A percentile compares a stretch with the other conserved stretches of the same genome.
Conservation (phyloP, 2,888 invertebrate species). For the Cryptus armator region DNA sequence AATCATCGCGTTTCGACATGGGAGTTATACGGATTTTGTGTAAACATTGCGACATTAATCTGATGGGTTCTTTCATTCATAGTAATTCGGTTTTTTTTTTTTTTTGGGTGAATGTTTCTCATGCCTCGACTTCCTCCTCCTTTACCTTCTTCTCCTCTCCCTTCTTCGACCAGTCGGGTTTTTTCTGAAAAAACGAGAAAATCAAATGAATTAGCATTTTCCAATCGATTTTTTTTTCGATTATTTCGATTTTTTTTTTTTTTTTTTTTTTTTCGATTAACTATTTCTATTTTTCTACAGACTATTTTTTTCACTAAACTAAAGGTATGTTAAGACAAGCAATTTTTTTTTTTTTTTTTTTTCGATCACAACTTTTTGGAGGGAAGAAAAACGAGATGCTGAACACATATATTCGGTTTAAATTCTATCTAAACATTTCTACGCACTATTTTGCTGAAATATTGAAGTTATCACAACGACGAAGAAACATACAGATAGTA, state of each 20-base stretch:
- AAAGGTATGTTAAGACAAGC: slow-evolving; percentile 43
- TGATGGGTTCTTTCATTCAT: slow-evolving; percentile 45
- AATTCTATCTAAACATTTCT: slow-evolving; percentile 19
- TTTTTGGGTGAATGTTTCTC: slow-evolving; percentile 71
- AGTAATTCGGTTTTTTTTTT: slow-evolving; percentile 32
- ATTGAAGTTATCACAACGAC: slow-evolving; percentile 2
- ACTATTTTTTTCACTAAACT: slow-evolving; percentile 24
- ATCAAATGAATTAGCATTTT: slow-evolving; percentile 53
- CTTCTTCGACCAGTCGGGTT: slow-evolving; percentile 98
- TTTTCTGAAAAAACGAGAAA: slow-evolving; percentile 90
- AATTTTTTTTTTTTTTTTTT: slow-evolving; percentile 30
- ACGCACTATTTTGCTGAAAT: background rate
- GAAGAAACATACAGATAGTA: background rate
- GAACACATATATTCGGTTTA: slow-evolving; percentile 16
- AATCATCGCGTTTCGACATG: slow-evolving; percentile 21
- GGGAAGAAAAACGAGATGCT: slow-evolving; percentile 31
- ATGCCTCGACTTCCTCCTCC: slow-evolving; percentile 95
- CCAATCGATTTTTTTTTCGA: background rate
- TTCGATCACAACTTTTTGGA: slow-evolving; percentile 31
- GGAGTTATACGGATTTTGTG: slow-evolving; percentile 36
- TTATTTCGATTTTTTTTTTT: background rate
- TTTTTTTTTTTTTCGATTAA: background rate
- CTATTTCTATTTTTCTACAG: slow-evolving; percentile 25
- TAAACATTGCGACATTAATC: slow-evolving; percentile 25
- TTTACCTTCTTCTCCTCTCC: slow-evolving; percentile 94